These are phyloP conservation scores for Molorchus minor DNA, from an alignment of 2,888 invertebrate species.

Conservation along the genomic window DNA sequence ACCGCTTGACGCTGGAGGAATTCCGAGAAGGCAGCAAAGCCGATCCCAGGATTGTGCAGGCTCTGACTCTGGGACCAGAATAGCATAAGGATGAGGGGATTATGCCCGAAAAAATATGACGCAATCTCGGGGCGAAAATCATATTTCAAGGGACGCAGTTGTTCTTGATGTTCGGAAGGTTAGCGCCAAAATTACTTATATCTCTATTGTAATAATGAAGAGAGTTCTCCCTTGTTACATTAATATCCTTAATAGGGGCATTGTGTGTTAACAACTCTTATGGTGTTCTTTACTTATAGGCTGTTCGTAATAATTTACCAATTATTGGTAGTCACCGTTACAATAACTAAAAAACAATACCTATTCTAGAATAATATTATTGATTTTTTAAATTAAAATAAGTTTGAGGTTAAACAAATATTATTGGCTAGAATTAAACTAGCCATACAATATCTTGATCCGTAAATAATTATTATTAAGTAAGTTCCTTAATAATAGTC, in stretches of 20 bases:
- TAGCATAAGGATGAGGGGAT: conserved; percentile 61
- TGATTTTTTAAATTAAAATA: too few relatives aligned
- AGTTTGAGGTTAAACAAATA: too few relatives aligned
- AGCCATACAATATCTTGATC: too few relatives aligned
- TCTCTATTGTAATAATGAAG: conserved; percentile 24
- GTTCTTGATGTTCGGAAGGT: conserved; percentile 8
- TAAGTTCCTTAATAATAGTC: too few relatives aligned
- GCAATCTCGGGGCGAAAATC: conserved; percentile 31
- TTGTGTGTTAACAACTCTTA: too few relatives aligned
- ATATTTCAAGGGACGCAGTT: conserved; percentile 2
- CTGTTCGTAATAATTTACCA: too few relatives aligned
- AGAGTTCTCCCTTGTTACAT: background rate
- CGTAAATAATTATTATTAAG: too few relatives aligned
- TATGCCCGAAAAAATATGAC: conserved; percentile 56
- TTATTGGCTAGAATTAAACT: too few relatives aligned
- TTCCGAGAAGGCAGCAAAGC: conserved; percentile 98
- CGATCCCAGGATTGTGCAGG: conserved; percentile 97
- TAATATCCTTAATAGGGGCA: conserved; percentile 4
- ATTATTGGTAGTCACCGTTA: too few relatives aligned
- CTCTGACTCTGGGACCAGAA: conserved; percentile 86
- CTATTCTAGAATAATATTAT: too few relatives aligned
- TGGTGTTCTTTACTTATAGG: too few relatives aligned
- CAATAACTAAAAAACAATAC: too few relatives aligned
- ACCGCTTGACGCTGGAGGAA: conserved; percentile 93
- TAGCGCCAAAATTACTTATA: conserved; percentile 28